phyloP scores from a whole-genome alignment of 2,113 vertebrate species.

The Murina feae region DNA sequence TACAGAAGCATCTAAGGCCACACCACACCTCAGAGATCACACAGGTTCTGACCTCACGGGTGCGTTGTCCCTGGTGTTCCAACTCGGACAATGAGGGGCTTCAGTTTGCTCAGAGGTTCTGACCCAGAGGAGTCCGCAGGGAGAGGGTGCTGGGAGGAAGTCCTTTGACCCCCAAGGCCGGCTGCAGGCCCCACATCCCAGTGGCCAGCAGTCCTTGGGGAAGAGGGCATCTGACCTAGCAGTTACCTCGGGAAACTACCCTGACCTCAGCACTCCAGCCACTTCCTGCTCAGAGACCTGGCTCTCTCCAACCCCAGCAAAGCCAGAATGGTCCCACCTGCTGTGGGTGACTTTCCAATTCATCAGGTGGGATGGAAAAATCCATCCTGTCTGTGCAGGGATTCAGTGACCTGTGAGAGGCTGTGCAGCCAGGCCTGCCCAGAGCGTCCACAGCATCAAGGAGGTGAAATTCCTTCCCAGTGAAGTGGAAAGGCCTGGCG shows the following conservation, averaged over 20 bases:
- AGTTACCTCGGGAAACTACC: no score
- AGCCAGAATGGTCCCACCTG: neutral
- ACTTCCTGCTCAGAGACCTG: neutral
- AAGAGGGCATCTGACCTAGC: neutral
- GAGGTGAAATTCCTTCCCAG: neutral
- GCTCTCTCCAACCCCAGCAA: neutral
- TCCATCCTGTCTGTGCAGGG: neutral
- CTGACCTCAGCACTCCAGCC: neutral
- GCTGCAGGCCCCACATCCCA: no score
- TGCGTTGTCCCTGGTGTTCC: neutral
- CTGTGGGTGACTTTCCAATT: neutral
- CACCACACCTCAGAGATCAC: neutral
- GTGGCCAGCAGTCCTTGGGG: rapidly evolving
- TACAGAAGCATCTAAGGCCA: neutral
- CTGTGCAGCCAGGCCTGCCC: neutral
- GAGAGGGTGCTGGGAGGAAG: rapidly evolving
- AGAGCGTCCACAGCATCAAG: no score
- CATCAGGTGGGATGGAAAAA: neutral
- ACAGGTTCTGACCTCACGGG: rapidly evolving
- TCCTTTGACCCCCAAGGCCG: neutral
- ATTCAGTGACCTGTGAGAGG: neutral
- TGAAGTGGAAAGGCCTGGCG: neutral
- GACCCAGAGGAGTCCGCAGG: neutral
- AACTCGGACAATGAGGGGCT: neutral
- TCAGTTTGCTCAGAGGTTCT: neutral